Base-by-base conservation (phyloP, 2,888 invertebrate species). In the Cybosia mesomella region DNA sequence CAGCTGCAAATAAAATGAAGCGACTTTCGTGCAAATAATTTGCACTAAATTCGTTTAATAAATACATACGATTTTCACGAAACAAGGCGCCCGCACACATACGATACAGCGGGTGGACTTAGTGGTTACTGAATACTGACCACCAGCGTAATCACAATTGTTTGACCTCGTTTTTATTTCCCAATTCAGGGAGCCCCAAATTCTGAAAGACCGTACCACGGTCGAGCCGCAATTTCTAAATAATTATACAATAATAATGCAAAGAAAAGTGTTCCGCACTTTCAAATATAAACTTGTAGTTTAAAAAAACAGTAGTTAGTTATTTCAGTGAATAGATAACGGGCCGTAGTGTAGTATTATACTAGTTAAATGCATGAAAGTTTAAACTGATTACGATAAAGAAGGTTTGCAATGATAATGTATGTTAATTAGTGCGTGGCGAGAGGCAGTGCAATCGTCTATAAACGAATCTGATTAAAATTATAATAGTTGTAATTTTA, bases 381-480 rank as follows among this genome's bases (percentile, higher is more conserved):
- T 58, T 69, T 55, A 70, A 59, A 32, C 24, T 58, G 55, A 49
- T 66, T 54, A 58, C 36, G 43, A 60, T 59, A 58, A 59, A 60
- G 67, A 67, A 70, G n/a, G 64, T 70, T 49, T 72, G 32, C 67
- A 72, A 67, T 72, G 71, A 69, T 64, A 68, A 54, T 62, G 66
- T 72, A 34, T 34, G 77, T 72, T 28, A 28, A 28, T 28, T 81
- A 75, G 78, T 72, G 68, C 67, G 76, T 81, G 76, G 65, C 72
- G 77, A 82, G 74, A 77, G 75, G 79, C 74, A 80, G 86, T 86
- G 87, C 87, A 87, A 88, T 86, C 80, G 74, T 80, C 82, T 80
- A 78, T 81, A 79, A 63, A 80, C 76, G 81, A 84, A 84, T 84
- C 81, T 83, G 82, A 83, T 73, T 80, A 80, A 81, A 79, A 80